These are phyloP conservation scores for Pseudopleuronectes americanus DNA, from an alignment of 2,797 vertebrate genomes.

Conservation along the genomic window DNA sequence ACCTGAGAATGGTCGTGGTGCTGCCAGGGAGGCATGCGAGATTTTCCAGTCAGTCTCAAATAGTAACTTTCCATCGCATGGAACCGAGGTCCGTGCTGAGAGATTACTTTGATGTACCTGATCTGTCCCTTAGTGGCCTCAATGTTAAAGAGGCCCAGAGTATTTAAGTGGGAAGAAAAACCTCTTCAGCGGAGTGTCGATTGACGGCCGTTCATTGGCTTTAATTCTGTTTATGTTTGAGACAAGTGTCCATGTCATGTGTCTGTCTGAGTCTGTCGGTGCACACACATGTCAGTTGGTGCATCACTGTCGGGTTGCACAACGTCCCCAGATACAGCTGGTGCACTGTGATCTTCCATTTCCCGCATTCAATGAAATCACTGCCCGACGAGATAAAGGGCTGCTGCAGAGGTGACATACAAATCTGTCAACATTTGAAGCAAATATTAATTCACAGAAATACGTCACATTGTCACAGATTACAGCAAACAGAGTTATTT, in stretches of 20 bases:
- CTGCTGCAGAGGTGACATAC: conserved; percentile 27
- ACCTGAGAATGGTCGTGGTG: conserved; percentile 44
- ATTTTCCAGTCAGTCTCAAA: conserved; percentile 66
- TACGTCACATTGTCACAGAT: conserved; percentile 34
- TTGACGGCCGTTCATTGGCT: conserved; percentile 49
- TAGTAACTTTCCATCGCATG: conserved; percentile 73
- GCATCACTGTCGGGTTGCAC: conserved; percentile 36
- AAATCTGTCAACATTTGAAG: conserved; percentile 38
- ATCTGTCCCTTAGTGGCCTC: conserved; percentile 54
- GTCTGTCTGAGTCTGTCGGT: conserved; percentile 27
- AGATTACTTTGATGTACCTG: conserved; percentile 62
- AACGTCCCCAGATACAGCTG: conserved; percentile 44
- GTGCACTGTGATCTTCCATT: conserved; percentile 38
- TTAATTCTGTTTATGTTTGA: conserved; percentile 39
- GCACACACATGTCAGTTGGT: conserved; percentile 7
- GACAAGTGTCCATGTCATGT: conserved; percentile 16
- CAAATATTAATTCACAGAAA: conserved; percentile 42
- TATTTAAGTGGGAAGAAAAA: conserved; percentile 50
- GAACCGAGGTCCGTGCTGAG: conserved; percentile 30
- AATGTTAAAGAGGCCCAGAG: conserved; percentile 53
- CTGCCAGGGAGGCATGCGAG: conserved; percentile 40
- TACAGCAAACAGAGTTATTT: conserved; percentile 47
- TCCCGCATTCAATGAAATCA: conserved; percentile 49
- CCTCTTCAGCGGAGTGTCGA: conserved; percentile 51
- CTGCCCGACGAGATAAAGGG: conserved; percentile 25